Conservation (phyloP, 2,888 invertebrate species). For the Drosophila leonis region DNA sequence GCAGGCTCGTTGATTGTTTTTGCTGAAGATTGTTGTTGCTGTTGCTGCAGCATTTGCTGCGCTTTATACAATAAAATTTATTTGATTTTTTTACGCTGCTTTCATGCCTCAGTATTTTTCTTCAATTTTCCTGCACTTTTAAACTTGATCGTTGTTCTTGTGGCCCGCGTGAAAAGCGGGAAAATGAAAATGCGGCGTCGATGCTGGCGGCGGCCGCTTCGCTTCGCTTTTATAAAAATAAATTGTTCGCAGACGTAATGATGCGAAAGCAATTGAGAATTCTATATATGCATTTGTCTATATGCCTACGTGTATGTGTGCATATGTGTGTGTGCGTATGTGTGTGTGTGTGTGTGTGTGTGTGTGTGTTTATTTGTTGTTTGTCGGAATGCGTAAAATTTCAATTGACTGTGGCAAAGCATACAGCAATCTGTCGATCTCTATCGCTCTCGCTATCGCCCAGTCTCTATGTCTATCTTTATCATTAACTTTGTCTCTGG, state of each 20-base stretch:
- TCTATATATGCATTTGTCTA: constrained; percentile 74
- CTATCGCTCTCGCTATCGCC: neutral
- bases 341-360: constrained; percentile 48
- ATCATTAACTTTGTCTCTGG: constrained; percentile 21
- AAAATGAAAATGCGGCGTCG: constrained; percentile 61
- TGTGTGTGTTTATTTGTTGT: constrained; percentile 72
- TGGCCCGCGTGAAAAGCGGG: constrained; percentile 53
- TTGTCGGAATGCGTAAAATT: constrained; percentile 80
- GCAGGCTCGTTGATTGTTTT: constrained; percentile 73
- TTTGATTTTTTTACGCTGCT: constrained; percentile 78
- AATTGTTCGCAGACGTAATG: constrained; percentile 81
- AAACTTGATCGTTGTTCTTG: constrained; percentile 60
- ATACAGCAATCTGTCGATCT: constrained; percentile 14
- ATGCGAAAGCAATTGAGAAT: constrained; percentile 82
- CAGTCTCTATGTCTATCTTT: constrained; percentile 8
- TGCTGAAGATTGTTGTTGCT: constrained; percentile 45
- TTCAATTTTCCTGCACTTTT: constrained; percentile 78
- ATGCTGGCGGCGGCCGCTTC: constrained; percentile 49
- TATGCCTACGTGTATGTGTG: constrained; percentile 31
- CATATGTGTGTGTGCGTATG: constrained; percentile 39
- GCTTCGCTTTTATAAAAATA: constrained; percentile 79
- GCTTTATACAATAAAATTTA: constrained; percentile 79
- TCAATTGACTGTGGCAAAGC: constrained; percentile 76
- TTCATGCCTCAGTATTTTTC: constrained; percentile 77
- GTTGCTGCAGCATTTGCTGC: constrained; percentile 47